Conservation (phyloP, 2,888 invertebrate genomes). For the Limenitis camilla region DNA sequence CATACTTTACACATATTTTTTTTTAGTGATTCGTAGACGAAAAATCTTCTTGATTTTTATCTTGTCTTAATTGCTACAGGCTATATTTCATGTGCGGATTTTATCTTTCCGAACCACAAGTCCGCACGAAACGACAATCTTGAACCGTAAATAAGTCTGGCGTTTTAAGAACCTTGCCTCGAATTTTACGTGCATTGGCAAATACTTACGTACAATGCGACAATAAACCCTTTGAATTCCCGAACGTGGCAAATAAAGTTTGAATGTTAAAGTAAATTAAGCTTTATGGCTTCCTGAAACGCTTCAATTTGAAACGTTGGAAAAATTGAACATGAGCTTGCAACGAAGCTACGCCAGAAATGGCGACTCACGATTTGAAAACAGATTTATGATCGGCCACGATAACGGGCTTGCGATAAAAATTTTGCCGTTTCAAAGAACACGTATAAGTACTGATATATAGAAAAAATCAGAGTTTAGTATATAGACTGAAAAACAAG, state of each 20-base stretch:
- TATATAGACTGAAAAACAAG: constrained; percentile 23
- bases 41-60: too few relatives aligned
- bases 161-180: constrained; percentile 66
- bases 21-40: too few relatives aligned
- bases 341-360: constrained; percentile 43
- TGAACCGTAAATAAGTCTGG: constrained; percentile 67
- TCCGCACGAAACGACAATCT: constrained; percentile 30
- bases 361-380: constrained; percentile 71
- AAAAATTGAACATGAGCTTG: constrained; percentile 43
- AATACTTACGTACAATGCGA: constrained; percentile 72
- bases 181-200: constrained; percentile 72
- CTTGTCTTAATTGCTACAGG: too few relatives aligned
- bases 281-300: constrained; percentile 48
- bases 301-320: constrained; percentile 44
- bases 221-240: constrained; percentile 52
- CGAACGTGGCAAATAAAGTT: constrained; percentile 52
- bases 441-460: constrained; percentile 23
- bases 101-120: too few relatives aligned
- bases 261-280: constrained; percentile 44
- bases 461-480: constrained; percentile 27
- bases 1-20: too few relatives aligned
- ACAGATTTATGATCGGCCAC: constrained; percentile 73
- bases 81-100: too few relatives aligned
- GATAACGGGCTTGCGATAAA: constrained; percentile 73
- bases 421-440: constrained; percentile 60